These are phyloP conservation scores for Coleophora deauratella DNA, from an alignment of 2,888 invertebrate genomes.

Conservation along the genomic window DNA sequence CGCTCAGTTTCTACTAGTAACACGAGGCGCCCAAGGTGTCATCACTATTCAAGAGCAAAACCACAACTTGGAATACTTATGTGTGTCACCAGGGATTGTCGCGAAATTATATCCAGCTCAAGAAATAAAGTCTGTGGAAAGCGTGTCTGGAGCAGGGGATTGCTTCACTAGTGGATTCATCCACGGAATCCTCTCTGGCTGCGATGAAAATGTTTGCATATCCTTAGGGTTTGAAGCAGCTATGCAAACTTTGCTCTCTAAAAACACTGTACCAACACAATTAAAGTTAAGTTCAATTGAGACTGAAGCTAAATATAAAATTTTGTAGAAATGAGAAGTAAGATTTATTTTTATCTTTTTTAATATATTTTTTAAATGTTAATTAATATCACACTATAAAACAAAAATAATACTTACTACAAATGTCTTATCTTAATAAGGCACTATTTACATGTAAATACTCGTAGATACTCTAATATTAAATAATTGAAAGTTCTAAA, in stretches of 20 bases:
- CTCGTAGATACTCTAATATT: no score
- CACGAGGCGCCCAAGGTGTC: slow-evolving; percentile 76
- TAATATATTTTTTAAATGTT: neutral
- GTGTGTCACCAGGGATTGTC: neutral
- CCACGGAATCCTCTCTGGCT: slow-evolving; percentile 72
- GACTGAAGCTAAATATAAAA: slow-evolving; percentile 8
- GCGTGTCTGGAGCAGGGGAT: slow-evolving; percentile 90
- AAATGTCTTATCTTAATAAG: no score
- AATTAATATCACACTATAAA: neutral
- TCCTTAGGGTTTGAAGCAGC: slow-evolving; percentile 78
- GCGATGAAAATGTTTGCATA: slow-evolving; percentile 73
- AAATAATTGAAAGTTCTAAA: no score
- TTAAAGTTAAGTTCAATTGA: slow-evolving; percentile 19
- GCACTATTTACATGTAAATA: no score
- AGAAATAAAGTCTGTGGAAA: slow-evolving; percentile 65
- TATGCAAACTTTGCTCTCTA: slow-evolving; percentile 69
- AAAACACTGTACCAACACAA: slow-evolving; percentile 72
- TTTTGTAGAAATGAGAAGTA: no score
- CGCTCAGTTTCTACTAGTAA: slow-evolving; percentile 76
- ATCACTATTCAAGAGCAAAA: slow-evolving; percentile 43
- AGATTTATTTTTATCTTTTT: no score
- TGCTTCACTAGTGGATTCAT: slow-evolving; percentile 83
- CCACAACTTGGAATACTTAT: slow-evolving; percentile 9
- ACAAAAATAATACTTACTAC: no score
- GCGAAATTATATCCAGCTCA: slow-evolving; percentile 50